phyloP scores from a whole-genome alignment of 2,888 invertebrate species.

The Salticus scenicus region DNA sequence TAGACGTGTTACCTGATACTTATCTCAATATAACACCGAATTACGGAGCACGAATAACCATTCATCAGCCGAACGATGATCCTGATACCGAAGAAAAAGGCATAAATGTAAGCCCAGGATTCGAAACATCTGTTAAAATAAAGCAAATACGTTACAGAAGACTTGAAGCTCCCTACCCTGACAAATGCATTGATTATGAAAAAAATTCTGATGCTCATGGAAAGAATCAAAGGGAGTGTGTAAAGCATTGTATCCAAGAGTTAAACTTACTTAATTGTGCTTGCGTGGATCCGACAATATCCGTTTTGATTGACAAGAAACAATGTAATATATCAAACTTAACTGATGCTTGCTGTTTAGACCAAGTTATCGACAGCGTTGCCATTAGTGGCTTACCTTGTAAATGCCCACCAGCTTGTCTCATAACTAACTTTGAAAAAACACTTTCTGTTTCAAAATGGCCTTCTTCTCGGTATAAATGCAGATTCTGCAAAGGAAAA shows the following conservation, averaged over 20 bases:
- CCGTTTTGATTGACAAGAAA: neutral
- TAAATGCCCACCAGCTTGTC: too few relatives aligned
- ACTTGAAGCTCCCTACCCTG: too few relatives aligned
- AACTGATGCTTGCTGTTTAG: too few relatives aligned
- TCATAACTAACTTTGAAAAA: neutral
- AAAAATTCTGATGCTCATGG: neutral
- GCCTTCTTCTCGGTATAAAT: slow-evolving; percentile 38
- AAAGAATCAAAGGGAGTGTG: slow-evolving; percentile 3
- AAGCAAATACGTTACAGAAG: too few relatives aligned
- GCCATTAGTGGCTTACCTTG: slow-evolving; percentile 39
- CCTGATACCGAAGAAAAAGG: too few relatives aligned
- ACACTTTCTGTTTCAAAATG: slow-evolving; percentile 12
- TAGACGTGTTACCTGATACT: neutral
- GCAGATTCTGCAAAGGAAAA: neutral
- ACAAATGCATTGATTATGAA: slow-evolving; percentile 56
- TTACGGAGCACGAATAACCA: neutral
- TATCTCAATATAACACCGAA: neutral
- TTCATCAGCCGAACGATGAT: neutral
- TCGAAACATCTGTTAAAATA: too few relatives aligned
- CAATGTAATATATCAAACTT: slow-evolving; percentile 36
- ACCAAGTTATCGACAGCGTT: neutral
- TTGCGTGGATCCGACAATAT: slow-evolving; percentile 34
- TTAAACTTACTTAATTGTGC: too few relatives aligned
- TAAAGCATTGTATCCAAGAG: slow-evolving; percentile 24
- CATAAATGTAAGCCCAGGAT: too few relatives aligned